A percentile compares a stretch with the other conserved stretches of the same genome.
Evolutionary conservation across 2,113 vertebrate species (phyloP).

Genomic region (Montifringilla adamsi): DNA sequence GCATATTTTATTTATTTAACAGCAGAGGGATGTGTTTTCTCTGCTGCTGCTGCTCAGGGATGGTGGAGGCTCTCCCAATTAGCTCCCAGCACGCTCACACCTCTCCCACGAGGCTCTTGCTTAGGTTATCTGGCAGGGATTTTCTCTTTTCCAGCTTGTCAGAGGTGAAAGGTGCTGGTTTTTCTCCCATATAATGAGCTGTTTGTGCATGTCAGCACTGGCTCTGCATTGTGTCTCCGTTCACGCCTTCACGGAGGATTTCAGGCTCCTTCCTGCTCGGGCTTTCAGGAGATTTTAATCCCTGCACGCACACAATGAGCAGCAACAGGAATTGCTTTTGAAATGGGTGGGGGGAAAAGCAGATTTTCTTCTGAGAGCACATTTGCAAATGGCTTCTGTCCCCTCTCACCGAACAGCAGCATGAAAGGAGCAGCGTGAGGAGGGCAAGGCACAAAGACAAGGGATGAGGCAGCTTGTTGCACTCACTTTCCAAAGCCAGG

Average conservation of each 20-base stretch:
- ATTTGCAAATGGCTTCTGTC: neutral
- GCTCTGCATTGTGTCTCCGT: neutral
- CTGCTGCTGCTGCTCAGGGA: neutral
- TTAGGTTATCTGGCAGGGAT: neutral
- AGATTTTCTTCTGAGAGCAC: neutral
- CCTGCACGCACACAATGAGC: neutral
- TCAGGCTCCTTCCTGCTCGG: neutral
- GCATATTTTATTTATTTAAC: neutral
- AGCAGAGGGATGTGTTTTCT: neutral
- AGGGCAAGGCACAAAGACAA: neutral
- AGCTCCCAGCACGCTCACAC: neutral
- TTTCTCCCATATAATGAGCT: conserved; percentile 8
- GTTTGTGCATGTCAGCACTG: neutral
- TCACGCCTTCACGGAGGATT: neutral
- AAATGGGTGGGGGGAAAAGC: neutral
- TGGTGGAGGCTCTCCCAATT: neutral
- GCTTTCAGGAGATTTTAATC: neutral
- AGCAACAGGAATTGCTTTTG: neutral
- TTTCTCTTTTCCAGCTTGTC: neutral
- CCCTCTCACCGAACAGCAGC: neutral
- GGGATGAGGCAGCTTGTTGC: neutral
- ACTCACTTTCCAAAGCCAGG: neutral
- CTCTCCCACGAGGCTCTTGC: neutral
- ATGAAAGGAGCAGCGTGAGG: neutral
- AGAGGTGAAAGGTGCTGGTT: neutral